Conservation (phyloP, 2,113 vertebrate genomes). For the Hemiprocne comata region DNA sequence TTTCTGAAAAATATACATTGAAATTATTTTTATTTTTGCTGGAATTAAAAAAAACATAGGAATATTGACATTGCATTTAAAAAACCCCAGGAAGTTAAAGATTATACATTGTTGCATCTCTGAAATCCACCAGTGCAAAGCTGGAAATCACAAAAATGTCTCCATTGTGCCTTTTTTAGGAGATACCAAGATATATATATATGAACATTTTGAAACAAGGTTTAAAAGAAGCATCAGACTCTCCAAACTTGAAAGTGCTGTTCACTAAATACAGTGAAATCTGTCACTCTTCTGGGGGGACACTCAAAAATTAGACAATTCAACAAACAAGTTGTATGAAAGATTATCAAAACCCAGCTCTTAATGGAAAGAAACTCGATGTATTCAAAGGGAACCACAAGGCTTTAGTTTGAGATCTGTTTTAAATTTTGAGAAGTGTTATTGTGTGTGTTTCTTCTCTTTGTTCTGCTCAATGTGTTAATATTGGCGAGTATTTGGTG, state of each 20-base stretch:
- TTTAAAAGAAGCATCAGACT: background rate
- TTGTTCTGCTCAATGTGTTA: background rate
- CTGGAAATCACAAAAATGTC: constrained; percentile 29
- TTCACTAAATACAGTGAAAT: constrained; percentile 51
- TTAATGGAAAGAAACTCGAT: background rate
- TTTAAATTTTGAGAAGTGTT: background rate
- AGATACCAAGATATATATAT: constrained; percentile 1
- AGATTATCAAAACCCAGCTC: background rate
- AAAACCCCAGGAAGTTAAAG: constrained; percentile 67
- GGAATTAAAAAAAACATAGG: constrained; percentile 73
- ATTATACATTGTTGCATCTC: constrained; percentile 58
- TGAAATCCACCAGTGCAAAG: constrained; percentile 58
- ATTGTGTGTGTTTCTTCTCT: background rate
- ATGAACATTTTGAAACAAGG: constrained; percentile 44
- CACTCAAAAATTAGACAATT: constrained; percentile 19
- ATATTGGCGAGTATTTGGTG: background rate
- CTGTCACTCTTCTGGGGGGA: background rate
- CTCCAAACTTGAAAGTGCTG: constrained; percentile 43
- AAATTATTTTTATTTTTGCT: constrained; percentile 76
- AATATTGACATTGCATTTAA: constrained; percentile 75
- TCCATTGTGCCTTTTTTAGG: background rate
- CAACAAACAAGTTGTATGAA: background rate
- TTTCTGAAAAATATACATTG: constrained; percentile 67
- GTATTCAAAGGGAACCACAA: background rate
- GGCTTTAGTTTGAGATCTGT: background rate